Base-by-base conservation (phyloP, 2,113 vertebrate species). In the Galbula dea region DNA sequence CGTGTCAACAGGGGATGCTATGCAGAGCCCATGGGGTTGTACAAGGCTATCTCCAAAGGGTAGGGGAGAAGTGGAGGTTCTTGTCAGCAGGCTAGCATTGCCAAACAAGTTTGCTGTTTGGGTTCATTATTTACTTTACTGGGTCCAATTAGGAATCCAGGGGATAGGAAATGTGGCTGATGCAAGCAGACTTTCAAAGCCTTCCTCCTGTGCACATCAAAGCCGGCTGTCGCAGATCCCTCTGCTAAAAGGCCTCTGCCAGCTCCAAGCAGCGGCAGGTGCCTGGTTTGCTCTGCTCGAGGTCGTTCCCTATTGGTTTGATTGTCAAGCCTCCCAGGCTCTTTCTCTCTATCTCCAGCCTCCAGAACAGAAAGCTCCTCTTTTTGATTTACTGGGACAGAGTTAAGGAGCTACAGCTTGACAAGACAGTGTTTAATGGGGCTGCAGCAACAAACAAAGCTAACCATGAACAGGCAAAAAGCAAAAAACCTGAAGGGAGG, bases 361-460 rank as follows among this genome's bases (percentile, higher is more conserved):
- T 96, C 62, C 88, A 95, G 89, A 94, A 72, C 65, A 94, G 92
- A 90, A 92, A 81, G 45, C 51, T 84, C 36, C 88, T 95, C 58
- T 85, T 92, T 88, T 78, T 93, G 77, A 89, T 79, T 89, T 94
- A 76, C 49, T 68, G 75, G 87, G 79, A 95, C 71, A 90, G 88
- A 93, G 77, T 85, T 84, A 94, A 95, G 87, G 83, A 94, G 74
- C 71, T 94, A 67, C 54, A 86, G 82, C 83, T 94, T 96, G 74
- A 91, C 87, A 92, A 95, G 85, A 69, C 6, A 32, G 37, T 72
- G 74, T 86, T 90, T 92, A 93, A 79, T 65, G 88, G 61, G 49
- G 29, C 76, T 92, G 79, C 69, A 78, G 72, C 86, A 94, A 75
- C 45, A 90, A 91, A 88, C 72, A n/a, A 62, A 80, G 59, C 54